Conservation (phyloP, 2,888 invertebrate species). For the Drosophila cyrtoloma region DNA sequence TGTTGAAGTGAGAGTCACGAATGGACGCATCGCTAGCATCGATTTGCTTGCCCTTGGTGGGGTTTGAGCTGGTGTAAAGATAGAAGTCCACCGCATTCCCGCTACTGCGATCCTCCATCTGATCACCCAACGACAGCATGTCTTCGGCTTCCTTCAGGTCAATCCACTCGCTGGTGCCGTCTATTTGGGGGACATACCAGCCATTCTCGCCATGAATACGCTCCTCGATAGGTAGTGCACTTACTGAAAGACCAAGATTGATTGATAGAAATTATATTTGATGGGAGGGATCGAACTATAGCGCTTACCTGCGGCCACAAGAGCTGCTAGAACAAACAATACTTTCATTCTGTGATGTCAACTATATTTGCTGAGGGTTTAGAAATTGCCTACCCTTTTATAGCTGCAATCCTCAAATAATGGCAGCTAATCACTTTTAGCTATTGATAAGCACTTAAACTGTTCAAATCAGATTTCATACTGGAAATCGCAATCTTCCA, state of each 20-base stretch:
- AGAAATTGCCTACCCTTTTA: conserved; percentile 19
- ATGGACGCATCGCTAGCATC: conserved; percentile 39
- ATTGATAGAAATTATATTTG: not conserved
- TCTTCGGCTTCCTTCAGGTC: conserved; percentile 47
- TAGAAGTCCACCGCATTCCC: conserved; percentile 64
- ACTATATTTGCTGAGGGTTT: conserved; percentile 2
- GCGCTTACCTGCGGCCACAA: conserved; percentile 46
- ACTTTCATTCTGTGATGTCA: conserved; percentile 31
- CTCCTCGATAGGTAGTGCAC: conserved; percentile 48
- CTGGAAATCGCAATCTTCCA: not conserved
- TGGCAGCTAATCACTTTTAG: not conserved
- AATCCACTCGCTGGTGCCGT: conserved; percentile 59
- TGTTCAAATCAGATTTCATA: conserved; percentile 9
- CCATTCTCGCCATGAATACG: conserved; percentile 60
- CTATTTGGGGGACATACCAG: conserved; percentile 58
- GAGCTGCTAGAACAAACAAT: conserved; percentile 31
- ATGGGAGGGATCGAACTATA: too few species aligned
- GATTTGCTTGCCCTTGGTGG: conserved; percentile 53
- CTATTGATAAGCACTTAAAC: conserved; percentile 6
- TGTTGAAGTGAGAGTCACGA: conserved; percentile 62
- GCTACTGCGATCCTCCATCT: conserved; percentile 44
- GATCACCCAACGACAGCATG: conserved; percentile 30
- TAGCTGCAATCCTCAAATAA: conserved; percentile 5
- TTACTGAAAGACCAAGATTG: conserved; percentile 7
- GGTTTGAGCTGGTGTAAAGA: conserved; percentile 74